Base-by-base conservation (phyloP, 1,140 invertebrate genomes). In the Leptinotarsa texana region DNA sequence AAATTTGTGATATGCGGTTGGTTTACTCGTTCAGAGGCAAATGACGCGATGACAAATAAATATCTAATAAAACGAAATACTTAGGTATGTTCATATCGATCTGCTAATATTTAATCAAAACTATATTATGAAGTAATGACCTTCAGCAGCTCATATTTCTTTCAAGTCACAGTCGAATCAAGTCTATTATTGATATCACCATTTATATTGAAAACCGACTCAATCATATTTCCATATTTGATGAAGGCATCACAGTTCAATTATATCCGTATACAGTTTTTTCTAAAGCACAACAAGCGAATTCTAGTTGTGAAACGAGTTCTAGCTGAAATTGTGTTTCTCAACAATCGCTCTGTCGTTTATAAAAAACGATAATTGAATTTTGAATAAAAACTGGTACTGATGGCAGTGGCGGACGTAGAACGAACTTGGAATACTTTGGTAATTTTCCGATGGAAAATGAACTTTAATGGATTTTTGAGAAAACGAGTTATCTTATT, bases 141-240 rank as follows among this genome's bases (percentile, higher is more conserved):
- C 3, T 42, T 42, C 11, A 8, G 8, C 3, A 42, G 8, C 8
- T 11, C 8, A 42, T 42, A 42, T 42, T 42, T 42, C 8, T 42
- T 33, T 33, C 33, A 33, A 33, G 0, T 33, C 0, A 33, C 5
- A 6, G 33, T 8, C 6, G 5, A 57, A 57, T 57, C 51, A 57
- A n/a, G 51, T 17, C 6, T 18, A 57, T 57, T 57, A n/a, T 57
- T 57, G 51, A 57, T 17, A 57, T 57, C 51, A 57, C 51, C 17
- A 57, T 57, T 57, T 57, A 15, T 57, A 17, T 17, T 57, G n/a
- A 57, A 57, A 57, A 17, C n/a, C 51, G n/a, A 57, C 51, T 57
- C 51, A 57, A 57, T 57, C 51, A 17, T 57, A 57, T 57, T 57
- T 57, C 51, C 51, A 57, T 57, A 57, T 57, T 57, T 57, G 51